Percentiles rank a stretch among this genome's conserved stretches.
Conservation (phyloP, 2,113 vertebrate genomes). For the Psettodes erumei region DNA sequence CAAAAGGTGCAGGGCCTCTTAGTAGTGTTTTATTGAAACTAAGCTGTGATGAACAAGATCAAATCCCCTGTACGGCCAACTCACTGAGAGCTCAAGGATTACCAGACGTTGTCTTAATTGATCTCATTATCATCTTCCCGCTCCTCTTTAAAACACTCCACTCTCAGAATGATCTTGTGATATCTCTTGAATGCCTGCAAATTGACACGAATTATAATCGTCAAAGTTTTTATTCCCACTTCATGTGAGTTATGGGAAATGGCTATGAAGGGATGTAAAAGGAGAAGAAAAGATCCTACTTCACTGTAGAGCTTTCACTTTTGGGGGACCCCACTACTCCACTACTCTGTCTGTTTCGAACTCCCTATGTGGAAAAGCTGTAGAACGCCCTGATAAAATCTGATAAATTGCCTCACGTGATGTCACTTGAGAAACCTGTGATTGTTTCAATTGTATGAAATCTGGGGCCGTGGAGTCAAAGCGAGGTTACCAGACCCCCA, state of each 20-base stretch:
- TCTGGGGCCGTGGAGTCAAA: too few relatives aligned
- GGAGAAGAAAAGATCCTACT: too few relatives aligned
- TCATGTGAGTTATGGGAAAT: slow-evolving; percentile 20
- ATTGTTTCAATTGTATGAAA: too few relatives aligned
- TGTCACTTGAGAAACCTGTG: too few relatives aligned
- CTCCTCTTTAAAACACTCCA: slow-evolving; percentile 53
- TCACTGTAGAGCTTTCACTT: not conserved
- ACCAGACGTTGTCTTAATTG: slow-evolving; percentile 75
- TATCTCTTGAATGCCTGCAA: slow-evolving; percentile 43
- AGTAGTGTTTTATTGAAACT: slow-evolving; percentile 59
- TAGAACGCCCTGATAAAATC: too few relatives aligned
- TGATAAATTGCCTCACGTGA: not conserved
- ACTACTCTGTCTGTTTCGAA: too few relatives aligned
- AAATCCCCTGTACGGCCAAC: slow-evolving; percentile 52
- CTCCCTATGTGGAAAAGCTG: too few relatives aligned
- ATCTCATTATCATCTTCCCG: slow-evolving; percentile 72
- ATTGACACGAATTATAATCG: slow-evolving; percentile 48
- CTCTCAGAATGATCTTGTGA: slow-evolving; percentile 50
- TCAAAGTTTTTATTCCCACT: not conserved
- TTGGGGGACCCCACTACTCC: not conserved
- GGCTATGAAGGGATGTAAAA: too few relatives aligned
- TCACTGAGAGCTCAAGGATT: slow-evolving; percentile 62
- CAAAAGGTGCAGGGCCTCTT: slow-evolving; percentile 50
- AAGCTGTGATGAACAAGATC: slow-evolving; percentile 64
- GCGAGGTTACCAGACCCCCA: too few relatives aligned